Base-by-base conservation (phyloP, 2,113 vertebrate genomes). In the Mionectes macconnelli region DNA sequence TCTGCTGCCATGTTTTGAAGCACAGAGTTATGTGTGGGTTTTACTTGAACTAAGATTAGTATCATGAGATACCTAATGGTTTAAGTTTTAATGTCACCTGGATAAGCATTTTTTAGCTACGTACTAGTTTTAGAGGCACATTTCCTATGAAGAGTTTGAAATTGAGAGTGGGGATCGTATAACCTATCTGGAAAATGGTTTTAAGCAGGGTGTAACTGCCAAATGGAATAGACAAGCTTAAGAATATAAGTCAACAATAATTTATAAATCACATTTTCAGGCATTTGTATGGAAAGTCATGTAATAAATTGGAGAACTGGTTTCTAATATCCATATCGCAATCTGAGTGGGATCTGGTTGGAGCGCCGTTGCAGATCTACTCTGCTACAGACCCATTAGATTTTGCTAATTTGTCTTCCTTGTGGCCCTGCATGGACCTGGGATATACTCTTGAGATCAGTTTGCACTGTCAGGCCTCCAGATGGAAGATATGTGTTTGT, bases 301-400 rank as follows among this genome's bases (percentile, higher is more conserved):
- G 6, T 0, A 2, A 12, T 85, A 52, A 83, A 63, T 47, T 11
- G 5, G 35, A 84, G 37, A 67, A 44, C 30, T 12, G 16, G 3
- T 68, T 90, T 42, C n/a, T 78, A 22, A 85, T 22, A 14, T 4
- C 62, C 0, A 0, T 60, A 28, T 63, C 1, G 0, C 1, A 3
- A 14, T 62, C 35, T 2, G 8, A 62, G n/a, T 37, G 56, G 0
- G 0, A 11, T 42, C 44, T 90, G 24, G 7, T 50, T 66, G 68
- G 39, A 85, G 28, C 1, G 0, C 6, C 73, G 35, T 63, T 47
- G 44, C 20, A 33, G 31, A 19, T 50, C 44, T 64, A 28, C n/a
- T 87, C 22, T 74, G 24, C 39, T 64, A 7, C 37, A 50, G 31
- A 10, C 40, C 23, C 1, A 0, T 69, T 74, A 52, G 49, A 35